Conservation (phyloP, 2,888 invertebrate species). For the Hoplodrina blanda region DNA sequence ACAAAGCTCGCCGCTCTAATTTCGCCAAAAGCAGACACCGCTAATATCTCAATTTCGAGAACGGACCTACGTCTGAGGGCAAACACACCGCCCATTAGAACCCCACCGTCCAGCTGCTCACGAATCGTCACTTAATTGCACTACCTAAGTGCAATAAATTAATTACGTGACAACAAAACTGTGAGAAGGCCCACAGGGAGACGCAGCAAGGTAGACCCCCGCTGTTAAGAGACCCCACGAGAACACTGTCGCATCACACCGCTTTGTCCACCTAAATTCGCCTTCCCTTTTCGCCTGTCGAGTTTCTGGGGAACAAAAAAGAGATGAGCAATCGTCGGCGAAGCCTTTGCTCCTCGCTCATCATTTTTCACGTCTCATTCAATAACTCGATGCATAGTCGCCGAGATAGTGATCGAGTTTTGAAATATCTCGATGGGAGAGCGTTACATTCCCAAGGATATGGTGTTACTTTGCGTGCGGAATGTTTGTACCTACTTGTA, state of each 20-base stretch:
- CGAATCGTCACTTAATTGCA: slow-evolving; percentile 70
- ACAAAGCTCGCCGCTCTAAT: slow-evolving; percentile 80
- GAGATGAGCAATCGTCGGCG: slow-evolving; percentile 82
- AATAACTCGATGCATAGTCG: slow-evolving; percentile 89
- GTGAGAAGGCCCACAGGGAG: slow-evolving; percentile 82
- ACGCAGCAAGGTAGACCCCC: slow-evolving; percentile 79
- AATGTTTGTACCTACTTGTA: slow-evolving; percentile 74
- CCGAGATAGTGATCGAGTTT: slow-evolving; percentile 89
- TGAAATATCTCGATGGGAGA: slow-evolving; percentile 89
- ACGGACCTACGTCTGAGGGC: slow-evolving; percentile 83
- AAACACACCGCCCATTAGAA: slow-evolving; percentile 85
- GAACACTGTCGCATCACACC: slow-evolving; percentile 81
- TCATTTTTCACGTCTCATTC: slow-evolving; percentile 91
- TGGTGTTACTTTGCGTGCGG: slow-evolving; percentile 90
- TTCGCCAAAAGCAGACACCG: slow-evolving; percentile 74
- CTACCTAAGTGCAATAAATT: slow-evolving; percentile 85
- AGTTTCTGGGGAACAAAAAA: slow-evolving; percentile 68
- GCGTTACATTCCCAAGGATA: slow-evolving; percentile 89
- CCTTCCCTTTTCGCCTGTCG: slow-evolving; percentile 75
- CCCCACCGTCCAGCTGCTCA: slow-evolving; percentile 76
- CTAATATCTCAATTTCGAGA: slow-evolving; percentile 88
- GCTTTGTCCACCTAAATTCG: slow-evolving; percentile 85
- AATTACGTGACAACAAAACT: slow-evolving; percentile 88
- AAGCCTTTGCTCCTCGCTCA: slow-evolving; percentile 85
- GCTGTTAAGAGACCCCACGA: slow-evolving; percentile 85